A percentile compares a stretch with the other conserved stretches of the same genome.
Conservation (phyloP, 2,888 invertebrate species). For the Agrotis clavis region DNA sequence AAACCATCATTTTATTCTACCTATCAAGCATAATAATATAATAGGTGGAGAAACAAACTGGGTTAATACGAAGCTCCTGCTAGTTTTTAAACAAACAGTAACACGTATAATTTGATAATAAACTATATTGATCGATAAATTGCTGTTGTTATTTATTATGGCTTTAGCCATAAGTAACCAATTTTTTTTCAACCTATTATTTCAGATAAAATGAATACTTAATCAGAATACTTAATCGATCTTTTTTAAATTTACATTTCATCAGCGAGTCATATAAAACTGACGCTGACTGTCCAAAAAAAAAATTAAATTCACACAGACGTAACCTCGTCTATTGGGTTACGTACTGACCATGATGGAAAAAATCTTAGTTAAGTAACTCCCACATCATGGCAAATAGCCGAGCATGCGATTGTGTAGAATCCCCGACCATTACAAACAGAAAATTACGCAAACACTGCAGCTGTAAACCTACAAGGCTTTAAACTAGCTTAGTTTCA, state of each 20-base stretch:
- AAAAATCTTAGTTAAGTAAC: no score
- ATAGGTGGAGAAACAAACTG: conserved; percentile 32
- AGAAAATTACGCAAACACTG: conserved; percentile 20
- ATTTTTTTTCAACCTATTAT: no score
- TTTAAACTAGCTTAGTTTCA: conserved; percentile 21
- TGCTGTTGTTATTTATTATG: not conserved
- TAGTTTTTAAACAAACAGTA: not conserved
- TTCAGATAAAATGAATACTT: no score
- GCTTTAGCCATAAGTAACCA: not conserved
- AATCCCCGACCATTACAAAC: conserved; percentile 11
- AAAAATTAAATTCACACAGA: no score
- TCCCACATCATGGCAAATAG: not conserved
- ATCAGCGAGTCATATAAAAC: no score
- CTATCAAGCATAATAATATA: conserved; percentile 35
- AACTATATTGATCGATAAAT: conserved; percentile 6
- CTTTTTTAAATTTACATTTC: no score
- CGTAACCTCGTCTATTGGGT: no score
- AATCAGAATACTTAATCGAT: no score
- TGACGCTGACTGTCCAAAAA: no score
- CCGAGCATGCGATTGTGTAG: not conserved
- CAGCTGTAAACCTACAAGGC: not conserved
- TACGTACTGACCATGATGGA: no score
- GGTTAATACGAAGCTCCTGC: not conserved
- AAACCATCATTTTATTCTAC: not conserved
- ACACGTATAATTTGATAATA: conserved; percentile 18